phyloP scores from a whole-genome alignment of 2,797 vertebrate species.

The Miichthys miiuy region DNA sequence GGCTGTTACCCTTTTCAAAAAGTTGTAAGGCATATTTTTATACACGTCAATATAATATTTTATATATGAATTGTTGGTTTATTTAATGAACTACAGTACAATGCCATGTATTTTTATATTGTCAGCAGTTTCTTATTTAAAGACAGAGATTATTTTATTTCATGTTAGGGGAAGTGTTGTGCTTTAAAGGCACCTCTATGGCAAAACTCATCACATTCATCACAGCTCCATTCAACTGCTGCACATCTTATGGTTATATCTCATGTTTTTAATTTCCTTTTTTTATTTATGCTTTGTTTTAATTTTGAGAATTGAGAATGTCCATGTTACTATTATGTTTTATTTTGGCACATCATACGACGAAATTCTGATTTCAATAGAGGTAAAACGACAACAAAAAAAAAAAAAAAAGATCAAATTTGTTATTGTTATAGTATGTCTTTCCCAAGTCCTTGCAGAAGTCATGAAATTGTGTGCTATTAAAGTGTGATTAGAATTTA shows the following conservation, averaged over 20 bases:
- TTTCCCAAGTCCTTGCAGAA: constrained; percentile 78
- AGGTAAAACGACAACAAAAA: constrained; percentile 14
- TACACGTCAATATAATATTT: constrained; percentile 90
- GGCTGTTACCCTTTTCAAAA: constrained; percentile 87
- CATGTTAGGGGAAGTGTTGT: constrained; percentile 75
- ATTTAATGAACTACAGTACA: constrained; percentile 89
- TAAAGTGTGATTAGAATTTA: constrained; percentile 78
- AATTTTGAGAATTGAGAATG: constrained; percentile 70
- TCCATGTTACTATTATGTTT: constrained; percentile 74
- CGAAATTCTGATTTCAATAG: constrained; percentile 67
- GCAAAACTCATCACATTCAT: constrained; percentile 75
- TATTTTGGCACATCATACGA: constrained; percentile 70
- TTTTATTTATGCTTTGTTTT: constrained; percentile 80
- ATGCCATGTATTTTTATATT: constrained; percentile 91
- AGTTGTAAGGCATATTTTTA: constrained; percentile 89
- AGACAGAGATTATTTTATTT: constrained; percentile 86
- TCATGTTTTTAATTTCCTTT: constrained; percentile 69
- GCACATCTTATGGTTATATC: constrained; percentile 75
- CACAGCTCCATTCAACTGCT: constrained; percentile 80
- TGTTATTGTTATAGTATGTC: constrained; percentile 73
- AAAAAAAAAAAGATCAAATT: constrained; percentile 54
- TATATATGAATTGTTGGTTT: constrained; percentile 89
- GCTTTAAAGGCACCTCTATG: constrained; percentile 73
- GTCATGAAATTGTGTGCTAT: constrained; percentile 78
- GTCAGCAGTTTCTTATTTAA: constrained; percentile 87